Evolutionary conservation across 2,888 invertebrate genomes (phyloP), one percentile per base, ranked within the genome.

Genomic region (Dusona sp.): DNA sequence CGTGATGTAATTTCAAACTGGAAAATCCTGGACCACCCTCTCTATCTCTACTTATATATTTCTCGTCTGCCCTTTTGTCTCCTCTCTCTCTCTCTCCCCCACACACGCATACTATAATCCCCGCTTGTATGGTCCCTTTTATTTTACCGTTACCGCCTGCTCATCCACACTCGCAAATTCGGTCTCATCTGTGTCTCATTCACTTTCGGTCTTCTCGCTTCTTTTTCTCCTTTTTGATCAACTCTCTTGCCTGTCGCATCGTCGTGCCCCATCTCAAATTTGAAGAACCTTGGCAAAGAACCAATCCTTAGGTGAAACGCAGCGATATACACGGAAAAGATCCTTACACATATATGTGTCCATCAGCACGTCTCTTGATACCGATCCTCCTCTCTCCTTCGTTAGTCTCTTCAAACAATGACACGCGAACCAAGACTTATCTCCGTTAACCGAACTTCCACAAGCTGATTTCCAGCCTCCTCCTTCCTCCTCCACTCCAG

Each of bases 1-100:
- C 85, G 84, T 89, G 88, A 90, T 91, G 91, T 91, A 92, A 92
- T 91, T 92, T 90, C 89, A 91, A 82, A 88, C 89, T 83, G 83
- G 83, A 54, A 84, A 78, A 86, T 82, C 83, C 42, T 67, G 77
- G 75, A 85, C 85, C 81, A 42, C 61, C 80, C 83, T 72, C 78
- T 80, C 61, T 73, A 33, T 70, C 57, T 70, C 73, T 45, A 45
- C 67, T 73, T 67, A 42, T 80, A 25, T 51, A 38, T 67, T 72
- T 77, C 68, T 51, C 11, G n/a, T 13, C 11, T 11, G 13, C 13
- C 48, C 78, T 36, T 74, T 77, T 78, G 79, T 82, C 61, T 70
- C 45, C 83, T 65, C 77, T 83, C 70, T 45, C 79, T 75, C 78
- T 70, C 64, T 64, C 45, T 83, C 54, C 22, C 65, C 73, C 29